Percentiles rank a stretch among this genome's conserved stretches.
phyloP scores from a whole-genome alignment of 2,113 vertebrate species.

The Paralichthys olivaceus region DNA sequence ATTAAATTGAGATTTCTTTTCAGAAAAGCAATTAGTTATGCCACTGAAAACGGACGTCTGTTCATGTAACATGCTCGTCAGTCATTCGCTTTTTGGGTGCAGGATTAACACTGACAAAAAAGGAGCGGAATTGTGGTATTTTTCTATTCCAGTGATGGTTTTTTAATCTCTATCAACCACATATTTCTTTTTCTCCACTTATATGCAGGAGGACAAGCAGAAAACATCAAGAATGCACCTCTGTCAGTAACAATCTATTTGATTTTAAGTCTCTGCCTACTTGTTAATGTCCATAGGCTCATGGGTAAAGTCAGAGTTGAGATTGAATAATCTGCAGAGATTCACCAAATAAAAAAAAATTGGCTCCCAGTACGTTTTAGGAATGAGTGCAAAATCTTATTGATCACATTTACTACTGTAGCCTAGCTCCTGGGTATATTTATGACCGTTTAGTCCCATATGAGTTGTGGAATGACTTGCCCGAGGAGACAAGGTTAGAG shows the following conservation, averaged over 20 bases:
- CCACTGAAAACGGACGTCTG: background rate
- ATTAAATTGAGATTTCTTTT: background rate
- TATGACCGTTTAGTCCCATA: background rate
- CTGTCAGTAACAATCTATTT: background rate
- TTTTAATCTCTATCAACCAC: background rate
- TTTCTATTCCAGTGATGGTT: background rate
- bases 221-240: background rate
- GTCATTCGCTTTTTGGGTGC: background rate
- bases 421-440: background rate
- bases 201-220: background rate
- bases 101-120: background rate
- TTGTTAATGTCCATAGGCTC: background rate
- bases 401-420: conserved; percentile 4
- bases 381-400: background rate
- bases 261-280: background rate
- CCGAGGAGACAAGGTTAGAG: background rate
- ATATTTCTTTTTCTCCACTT: background rate
- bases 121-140: no score
- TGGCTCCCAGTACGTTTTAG: background rate
- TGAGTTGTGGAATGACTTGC: background rate
- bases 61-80: background rate
- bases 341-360: background rate
- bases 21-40: conserved; percentile 1
- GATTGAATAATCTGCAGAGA: conserved; percentile 1
- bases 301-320: background rate